Conservation (phyloP, 2,797 vertebrate genomes). For the Gymnothorax reevesii region DNA sequence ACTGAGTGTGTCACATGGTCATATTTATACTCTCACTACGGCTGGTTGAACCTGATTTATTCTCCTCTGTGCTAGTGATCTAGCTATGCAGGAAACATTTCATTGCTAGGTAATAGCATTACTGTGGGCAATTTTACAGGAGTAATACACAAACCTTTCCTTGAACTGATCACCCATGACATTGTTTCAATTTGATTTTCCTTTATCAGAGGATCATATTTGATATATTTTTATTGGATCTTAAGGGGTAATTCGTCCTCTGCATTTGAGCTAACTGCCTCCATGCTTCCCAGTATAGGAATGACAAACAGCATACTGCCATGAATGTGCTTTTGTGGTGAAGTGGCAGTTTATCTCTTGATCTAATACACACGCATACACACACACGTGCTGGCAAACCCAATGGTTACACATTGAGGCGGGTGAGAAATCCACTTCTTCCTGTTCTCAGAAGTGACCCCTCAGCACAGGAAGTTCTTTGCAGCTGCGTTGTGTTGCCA, state of each 20-base stretch:
- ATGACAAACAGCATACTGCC: neutral
- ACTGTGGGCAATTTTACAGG: neutral
- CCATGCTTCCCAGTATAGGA: neutral
- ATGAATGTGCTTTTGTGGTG: neutral
- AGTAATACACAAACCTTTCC: neutral
- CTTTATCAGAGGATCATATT: neutral
- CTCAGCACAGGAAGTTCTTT: constrained; percentile 72
- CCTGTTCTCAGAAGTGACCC: constrained; percentile 74
- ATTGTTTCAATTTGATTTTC: neutral
- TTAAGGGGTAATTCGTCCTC: too few relatives aligned
- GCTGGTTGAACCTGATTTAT: neutral
- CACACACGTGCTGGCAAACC: constrained; percentile 25
- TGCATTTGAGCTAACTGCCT: too few relatives aligned
- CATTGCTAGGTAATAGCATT: neutral
- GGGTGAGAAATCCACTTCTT: constrained; percentile 63
- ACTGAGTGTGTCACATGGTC: neutral
- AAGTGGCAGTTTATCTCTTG: neutral
- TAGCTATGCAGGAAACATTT: neutral
- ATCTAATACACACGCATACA: constrained; percentile 5
- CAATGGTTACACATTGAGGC: constrained; percentile 32
- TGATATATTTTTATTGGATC: too few relatives aligned
- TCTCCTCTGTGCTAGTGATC: neutral
- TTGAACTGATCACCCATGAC: neutral
- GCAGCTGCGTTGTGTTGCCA: constrained; percentile 76
- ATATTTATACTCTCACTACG: neutral